Percentiles rank a stretch among this genome's conserved stretches.
These are phyloP conservation scores for Exocentrus adspersus DNA, from an alignment of 2,888 invertebrate species.

Conservation along the genomic window DNA sequence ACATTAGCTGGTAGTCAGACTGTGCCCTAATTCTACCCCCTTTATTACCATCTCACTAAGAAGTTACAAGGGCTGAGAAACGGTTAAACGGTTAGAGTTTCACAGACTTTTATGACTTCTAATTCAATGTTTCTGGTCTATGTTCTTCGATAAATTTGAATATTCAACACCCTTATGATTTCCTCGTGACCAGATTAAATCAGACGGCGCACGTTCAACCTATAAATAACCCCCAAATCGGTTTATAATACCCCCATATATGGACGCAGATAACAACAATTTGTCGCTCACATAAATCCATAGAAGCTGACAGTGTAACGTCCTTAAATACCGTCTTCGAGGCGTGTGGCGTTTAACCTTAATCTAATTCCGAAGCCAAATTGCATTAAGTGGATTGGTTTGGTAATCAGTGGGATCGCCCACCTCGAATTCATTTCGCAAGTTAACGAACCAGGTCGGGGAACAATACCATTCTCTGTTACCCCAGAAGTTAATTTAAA, in stretches of 20 bases:
- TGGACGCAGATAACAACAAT: background rate
- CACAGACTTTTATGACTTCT: no score
- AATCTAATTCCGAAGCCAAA: slow-evolving; percentile 26
- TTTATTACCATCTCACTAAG: no score
- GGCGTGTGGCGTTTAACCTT: slow-evolving; percentile 26
- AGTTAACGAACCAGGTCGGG: slow-evolving; percentile 25
- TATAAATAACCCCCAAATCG: no score
- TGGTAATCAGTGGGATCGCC: slow-evolving; percentile 16
- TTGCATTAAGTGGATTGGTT: slow-evolving; percentile 28
- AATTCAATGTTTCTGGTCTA: no score
- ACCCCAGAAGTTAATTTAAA: slow-evolving; percentile 31
- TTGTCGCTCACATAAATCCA: slow-evolving; percentile 13
- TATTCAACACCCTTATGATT: no score
- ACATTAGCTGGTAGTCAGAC: no score
- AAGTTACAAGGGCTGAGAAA: no score
- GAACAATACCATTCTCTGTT: slow-evolving; percentile 27
- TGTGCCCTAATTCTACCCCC: no score
- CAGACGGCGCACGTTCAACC: no score
- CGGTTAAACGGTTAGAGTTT: no score
- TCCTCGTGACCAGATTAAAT: no score
- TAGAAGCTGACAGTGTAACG: slow-evolving; percentile 12
- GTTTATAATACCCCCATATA: background rate
- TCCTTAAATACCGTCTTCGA: slow-evolving; percentile 18
- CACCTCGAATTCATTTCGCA: slow-evolving; percentile 20
- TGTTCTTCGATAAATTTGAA: no score